A percentile compares a stretch with the other conserved stretches of the same genome.
These are phyloP conservation scores for Elephantulus edwardii DNA, from an alignment of 2,113 vertebrate genomes.

Conservation along the genomic window DNA sequence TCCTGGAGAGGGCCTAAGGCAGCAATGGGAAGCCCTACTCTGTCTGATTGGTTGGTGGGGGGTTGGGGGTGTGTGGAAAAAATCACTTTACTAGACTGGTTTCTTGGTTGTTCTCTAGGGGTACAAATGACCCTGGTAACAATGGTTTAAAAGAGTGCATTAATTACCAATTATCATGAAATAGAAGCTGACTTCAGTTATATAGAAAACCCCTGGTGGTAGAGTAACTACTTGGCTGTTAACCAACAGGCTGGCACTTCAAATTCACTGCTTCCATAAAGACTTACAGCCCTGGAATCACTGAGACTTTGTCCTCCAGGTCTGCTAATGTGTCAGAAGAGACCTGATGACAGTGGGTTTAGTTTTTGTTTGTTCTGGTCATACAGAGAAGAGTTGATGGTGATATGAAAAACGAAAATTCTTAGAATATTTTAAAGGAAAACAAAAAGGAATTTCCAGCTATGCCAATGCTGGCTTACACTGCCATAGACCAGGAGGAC, in stretches of 20 bases:
- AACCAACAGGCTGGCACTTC: too few relatives aligned
- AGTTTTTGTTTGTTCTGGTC: too few relatives aligned
- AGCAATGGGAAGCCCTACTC: background rate
- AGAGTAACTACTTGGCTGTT: too few relatives aligned
- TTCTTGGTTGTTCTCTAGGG: background rate
- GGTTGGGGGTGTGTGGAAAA: too few relatives aligned
- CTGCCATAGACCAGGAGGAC: too few relatives aligned
- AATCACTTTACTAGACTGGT: background rate
- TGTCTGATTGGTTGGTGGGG: background rate
- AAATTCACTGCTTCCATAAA: too few relatives aligned
- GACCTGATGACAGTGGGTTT: too few relatives aligned
- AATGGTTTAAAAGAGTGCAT: background rate
- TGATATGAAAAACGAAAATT: background rate
- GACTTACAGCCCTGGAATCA: too few relatives aligned
- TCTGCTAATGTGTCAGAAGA: too few relatives aligned
- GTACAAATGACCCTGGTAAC: background rate
- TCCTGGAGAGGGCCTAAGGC: background rate
- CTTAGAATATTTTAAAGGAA: background rate
- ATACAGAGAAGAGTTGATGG: too few relatives aligned
- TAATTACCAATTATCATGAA: background rate
- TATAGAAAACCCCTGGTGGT: too few relatives aligned
- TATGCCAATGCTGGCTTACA: accelerated
- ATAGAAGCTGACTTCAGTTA: background rate
- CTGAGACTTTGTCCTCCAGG: too few relatives aligned
- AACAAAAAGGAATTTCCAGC: background rate